Evolutionary conservation across 2,797 vertebrate species (phyloP).

Genomic region (Lithobates sylvaticus): DNA sequence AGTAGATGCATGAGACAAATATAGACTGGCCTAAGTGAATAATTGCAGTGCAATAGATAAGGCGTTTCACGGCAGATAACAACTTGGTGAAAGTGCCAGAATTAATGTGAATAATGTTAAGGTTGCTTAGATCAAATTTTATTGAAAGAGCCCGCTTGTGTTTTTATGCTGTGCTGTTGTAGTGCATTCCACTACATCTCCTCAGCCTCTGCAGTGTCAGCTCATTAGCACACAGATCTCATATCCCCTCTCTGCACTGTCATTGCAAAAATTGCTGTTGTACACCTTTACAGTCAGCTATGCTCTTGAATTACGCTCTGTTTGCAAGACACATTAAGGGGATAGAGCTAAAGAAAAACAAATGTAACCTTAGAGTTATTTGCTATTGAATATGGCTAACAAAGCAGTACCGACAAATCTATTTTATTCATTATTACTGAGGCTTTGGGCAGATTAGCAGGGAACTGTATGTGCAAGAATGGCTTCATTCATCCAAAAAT

Average conservation of each 20-base stretch:
- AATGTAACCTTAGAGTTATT: slow-evolving; percentile 67
- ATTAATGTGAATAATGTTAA: slow-evolving; percentile 63
- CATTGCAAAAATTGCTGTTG: slow-evolving; percentile 91
- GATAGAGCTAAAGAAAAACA: slow-evolving; percentile 70
- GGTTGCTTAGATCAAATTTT: slow-evolving; percentile 66
- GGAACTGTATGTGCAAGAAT: slow-evolving; percentile 44
- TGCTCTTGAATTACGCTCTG: slow-evolving; percentile 77
- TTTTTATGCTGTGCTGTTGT: slow-evolving; percentile 79
- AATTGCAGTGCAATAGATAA: slow-evolving; percentile 9
- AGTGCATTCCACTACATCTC: slow-evolving; percentile 83
- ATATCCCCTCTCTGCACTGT: slow-evolving; percentile 92
- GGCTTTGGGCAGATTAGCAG: slow-evolving; percentile 47
- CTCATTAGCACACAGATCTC: slow-evolving; percentile 99
- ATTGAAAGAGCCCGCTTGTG: slow-evolving; percentile 70
- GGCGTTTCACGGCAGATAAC: slow-evolving; percentile 39
- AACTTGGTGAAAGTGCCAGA: slow-evolving; percentile 41
- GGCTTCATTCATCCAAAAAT: slow-evolving; percentile 47
- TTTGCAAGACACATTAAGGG: slow-evolving; percentile 75
- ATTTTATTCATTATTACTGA: slow-evolving; percentile 49
- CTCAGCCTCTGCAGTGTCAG: slow-evolving; percentile 94
- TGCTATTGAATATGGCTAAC: slow-evolving; percentile 65
- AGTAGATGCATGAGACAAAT: slow-evolving; percentile 25
- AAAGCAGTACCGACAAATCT: slow-evolving; percentile 70
- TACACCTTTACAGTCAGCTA: slow-evolving; percentile 86
- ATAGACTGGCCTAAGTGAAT: slow-evolving; percentile 20